A percentile compares a stretch with the other conserved stretches of the same genome.
phyloP scores from a whole-genome alignment of 2,113 vertebrate species.

The Microtus montanus region DNA sequence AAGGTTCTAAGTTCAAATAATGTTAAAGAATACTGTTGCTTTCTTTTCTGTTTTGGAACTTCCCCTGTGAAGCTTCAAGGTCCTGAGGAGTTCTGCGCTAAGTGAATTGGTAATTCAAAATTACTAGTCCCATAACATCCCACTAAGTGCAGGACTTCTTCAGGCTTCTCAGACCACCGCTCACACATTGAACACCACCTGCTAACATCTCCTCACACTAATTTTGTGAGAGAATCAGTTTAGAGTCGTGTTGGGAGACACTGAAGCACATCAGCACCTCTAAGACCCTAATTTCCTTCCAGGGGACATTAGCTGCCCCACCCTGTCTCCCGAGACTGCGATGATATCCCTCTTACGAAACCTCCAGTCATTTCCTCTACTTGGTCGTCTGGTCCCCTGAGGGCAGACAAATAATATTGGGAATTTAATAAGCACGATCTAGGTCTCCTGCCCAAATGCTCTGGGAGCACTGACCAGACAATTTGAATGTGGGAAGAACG shows the following conservation, averaged over 20 bases:
- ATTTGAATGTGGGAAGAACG: constrained; percentile 34
- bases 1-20: neutral
- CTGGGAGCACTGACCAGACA: neutral
- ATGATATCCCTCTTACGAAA: constrained; percentile 31
- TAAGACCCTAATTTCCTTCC: neutral
- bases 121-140: no score
- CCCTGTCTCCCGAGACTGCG: neutral
- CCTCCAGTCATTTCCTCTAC: constrained; percentile 42
- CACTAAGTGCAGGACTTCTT: neutral
- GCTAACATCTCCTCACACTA: neutral
- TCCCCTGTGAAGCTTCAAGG: neutral
- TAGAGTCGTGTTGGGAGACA: neutral
- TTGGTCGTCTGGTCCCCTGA: constrained; percentile 49
- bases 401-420: constrained; percentile 47
- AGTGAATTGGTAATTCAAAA: neutral
- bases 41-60: neutral
- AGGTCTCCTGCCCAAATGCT: constrained; percentile 28
- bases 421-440: constrained; percentile 62
- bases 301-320: neutral
- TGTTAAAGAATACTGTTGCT: neutral
- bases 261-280: neutral
- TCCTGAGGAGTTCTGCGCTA: neutral
- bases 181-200: neutral
- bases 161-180: neutral
- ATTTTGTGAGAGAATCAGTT: neutral